Base-by-base conservation (phyloP, 2,797 vertebrate genomes). In the Hoplostethus atlanticus region DNA sequence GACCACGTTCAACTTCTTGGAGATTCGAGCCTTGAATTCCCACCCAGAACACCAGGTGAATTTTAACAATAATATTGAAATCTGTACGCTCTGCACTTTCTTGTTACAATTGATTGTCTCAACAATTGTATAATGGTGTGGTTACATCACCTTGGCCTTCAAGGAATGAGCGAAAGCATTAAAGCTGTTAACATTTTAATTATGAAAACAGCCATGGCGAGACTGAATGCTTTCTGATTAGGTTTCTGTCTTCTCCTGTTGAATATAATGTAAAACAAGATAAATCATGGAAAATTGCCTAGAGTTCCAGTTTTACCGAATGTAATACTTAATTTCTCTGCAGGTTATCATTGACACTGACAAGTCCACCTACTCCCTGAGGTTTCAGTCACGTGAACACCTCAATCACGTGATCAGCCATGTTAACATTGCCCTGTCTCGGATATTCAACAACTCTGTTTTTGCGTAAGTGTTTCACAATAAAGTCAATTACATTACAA, bases 331-430 rank as follows among this genome's bases (percentile, higher is more conserved):
- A 1, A 62, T 52, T 59, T 69, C 51, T 74, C 5, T 68, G 30
- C 88, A 96, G 96, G 94, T 96, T 79, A 80, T 96, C 62, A 94
- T 96, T 47, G 95, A 96, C 89, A 96, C 95, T 0, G 96, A 96
- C 87, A 96, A 95, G 83, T 92, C 93, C 55, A 84, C 88, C 79
- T 95, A 89, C 90, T 94, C 93, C 72, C 83, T 97, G 92, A 86
- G 92, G 69, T 93, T 97, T 38, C 94, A 95, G 17, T 90, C 93
- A 0, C 90, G 93, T 0, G 95, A 96, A 12, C 94, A 95, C 25
- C 94, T 95, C 71, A 96, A 95, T 72, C 95, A 96, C 80, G 94
- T 96, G 87, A 94, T 96, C 7, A 91, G 88, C 73, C 94, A 96
- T 28, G 94, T 97, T 65, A 96, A 95, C 84, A 92, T 92, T 0